Percentiles rank a stretch among this genome's conserved stretches.
Evolutionary conservation across 2,797 vertebrate genomes (phyloP).

Genomic region (Carapus acus): DNA sequence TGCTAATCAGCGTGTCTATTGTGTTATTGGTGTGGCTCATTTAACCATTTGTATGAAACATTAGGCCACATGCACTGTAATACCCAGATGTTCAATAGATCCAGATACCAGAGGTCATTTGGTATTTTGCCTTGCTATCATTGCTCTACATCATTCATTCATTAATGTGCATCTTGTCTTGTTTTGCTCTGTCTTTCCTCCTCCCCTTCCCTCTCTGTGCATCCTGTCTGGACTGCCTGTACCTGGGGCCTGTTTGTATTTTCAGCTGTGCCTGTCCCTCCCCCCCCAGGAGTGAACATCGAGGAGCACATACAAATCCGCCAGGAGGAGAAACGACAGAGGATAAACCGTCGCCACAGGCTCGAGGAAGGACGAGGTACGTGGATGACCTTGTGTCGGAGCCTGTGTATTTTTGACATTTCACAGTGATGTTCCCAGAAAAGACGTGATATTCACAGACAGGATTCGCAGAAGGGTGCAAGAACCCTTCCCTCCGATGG

Average conservation of each 20-base stretch:
- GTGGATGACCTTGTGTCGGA: slow-evolving; percentile 6
- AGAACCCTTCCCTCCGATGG: slow-evolving; percentile 17
- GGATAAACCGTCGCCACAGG: slow-evolving; percentile 90
- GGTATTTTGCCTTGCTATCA: slow-evolving; percentile 45
- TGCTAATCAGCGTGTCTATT: background rate
- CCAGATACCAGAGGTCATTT: slow-evolving; percentile 23
- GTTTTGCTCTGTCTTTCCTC: slow-evolving; percentile 62
- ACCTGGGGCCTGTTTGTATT: slow-evolving; percentile 67
- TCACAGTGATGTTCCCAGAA: slow-evolving; percentile 13
- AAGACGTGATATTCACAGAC: slow-evolving; percentile 9
- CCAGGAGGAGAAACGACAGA: slow-evolving; percentile 95
- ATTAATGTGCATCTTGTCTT: slow-evolving; percentile 69
- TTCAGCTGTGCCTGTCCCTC: slow-evolving; percentile 95
- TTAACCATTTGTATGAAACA: no score
- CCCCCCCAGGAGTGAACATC: slow-evolving; percentile 94
- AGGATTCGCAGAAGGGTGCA: slow-evolving; percentile 14
- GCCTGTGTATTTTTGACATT: slow-evolving; percentile 10
- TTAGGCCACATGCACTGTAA: slow-evolving; percentile 31
- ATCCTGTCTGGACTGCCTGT: slow-evolving; percentile 60
- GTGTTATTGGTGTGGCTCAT: slow-evolving; percentile 3
- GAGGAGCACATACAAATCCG: slow-evolving; percentile 97
- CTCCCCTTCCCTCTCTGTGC: slow-evolving; percentile 39
- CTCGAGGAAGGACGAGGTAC: slow-evolving; percentile 97
- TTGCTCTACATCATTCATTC: slow-evolving; percentile 65
- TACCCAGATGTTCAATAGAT: slow-evolving; percentile 6